Base-by-base conservation (phyloP, 2,113 vertebrate genomes). In the Phyllopteryx taeniolatus region DNA sequence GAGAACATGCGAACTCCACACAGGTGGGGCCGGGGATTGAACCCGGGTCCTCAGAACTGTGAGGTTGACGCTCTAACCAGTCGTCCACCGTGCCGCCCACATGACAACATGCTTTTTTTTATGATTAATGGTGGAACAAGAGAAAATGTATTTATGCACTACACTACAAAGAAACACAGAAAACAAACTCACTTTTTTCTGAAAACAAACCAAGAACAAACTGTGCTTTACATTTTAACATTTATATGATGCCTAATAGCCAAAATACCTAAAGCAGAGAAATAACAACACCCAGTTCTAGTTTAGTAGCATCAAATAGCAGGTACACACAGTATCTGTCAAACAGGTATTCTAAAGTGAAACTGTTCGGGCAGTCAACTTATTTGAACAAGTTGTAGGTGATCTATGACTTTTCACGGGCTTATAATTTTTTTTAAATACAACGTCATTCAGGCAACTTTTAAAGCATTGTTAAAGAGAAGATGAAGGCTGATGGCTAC, bases 51-150 rank as follows among this genome's bases (percentile, higher is more conserved):
- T n/a, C n/a, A n/a, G n/a, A n/a, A n/a, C n/a, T n/a, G n/a, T n/a
- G n/a, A n/a, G n/a, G n/a, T n/a, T n/a, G n/a, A n/a, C n/a, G n/a
- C n/a, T n/a, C n/a, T n/a, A n/a, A n/a, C n/a, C n/a, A n/a, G n/a
- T n/a, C n/a, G n/a, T n/a, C n/a, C n/a, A n/a, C n/a, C n/a, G n/a
- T n/a, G n/a, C n/a, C n/a, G n/a, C n/a, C n/a, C n/a, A n/a, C n/a
- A n/a, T n/a, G n/a, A n/a, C n/a, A n/a, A n/a, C n/a, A n/a, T n/a
- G n/a, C n/a, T 15, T 31, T 17, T 57, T 69, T 72, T 68, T 63
- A 62, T 33, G 27, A 54, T 56, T 22, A 6, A n/a, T 11, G 56
- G 3, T 13, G 20, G 10, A 72, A 76, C 31, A 70, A 68, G 70
- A 22, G 31, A 4, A 33, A 15, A 7, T 6, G 42, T 35, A 7